Evolutionary conservation across 2,797 vertebrate species (phyloP).

Genomic region (Cyprinodon diabolis): DNA sequence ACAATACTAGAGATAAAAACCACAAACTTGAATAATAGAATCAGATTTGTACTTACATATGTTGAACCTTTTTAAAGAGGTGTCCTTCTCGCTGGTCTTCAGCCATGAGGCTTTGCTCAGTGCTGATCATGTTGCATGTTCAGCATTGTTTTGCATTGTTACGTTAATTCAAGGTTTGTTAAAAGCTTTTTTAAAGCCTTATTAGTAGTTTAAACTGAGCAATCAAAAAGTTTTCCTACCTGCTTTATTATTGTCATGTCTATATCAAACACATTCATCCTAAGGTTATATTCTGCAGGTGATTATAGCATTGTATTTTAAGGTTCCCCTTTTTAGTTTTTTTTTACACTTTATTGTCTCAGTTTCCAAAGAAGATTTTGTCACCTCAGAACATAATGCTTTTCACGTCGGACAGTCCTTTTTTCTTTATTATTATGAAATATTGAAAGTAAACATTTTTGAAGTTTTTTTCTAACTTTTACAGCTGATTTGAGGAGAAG

Average conservation of each 20-base stretch:
- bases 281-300: background rate
- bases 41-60: no score
- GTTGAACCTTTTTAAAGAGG: no score
- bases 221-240: background rate
- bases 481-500: background rate
- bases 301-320: background rate
- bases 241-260: no score
- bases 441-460: no score
- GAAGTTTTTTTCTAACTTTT: background rate
- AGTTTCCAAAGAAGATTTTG: background rate
- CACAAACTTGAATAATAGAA: no score
- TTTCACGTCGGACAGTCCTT: background rate
- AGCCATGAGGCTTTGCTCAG: no score
- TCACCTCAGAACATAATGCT: background rate
- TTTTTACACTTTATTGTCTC: background rate
- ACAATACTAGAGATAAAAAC: no score
- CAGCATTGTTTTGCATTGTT: no score
- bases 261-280: background rate
- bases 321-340: background rate
- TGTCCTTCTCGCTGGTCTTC: no score
- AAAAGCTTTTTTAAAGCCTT: background rate
- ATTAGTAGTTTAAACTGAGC: background rate
- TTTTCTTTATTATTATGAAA: no score
- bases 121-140: no score
- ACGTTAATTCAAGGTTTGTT: no score